Conservation (phyloP, 2,888 invertebrate species). For the Acronicta psi region DNA sequence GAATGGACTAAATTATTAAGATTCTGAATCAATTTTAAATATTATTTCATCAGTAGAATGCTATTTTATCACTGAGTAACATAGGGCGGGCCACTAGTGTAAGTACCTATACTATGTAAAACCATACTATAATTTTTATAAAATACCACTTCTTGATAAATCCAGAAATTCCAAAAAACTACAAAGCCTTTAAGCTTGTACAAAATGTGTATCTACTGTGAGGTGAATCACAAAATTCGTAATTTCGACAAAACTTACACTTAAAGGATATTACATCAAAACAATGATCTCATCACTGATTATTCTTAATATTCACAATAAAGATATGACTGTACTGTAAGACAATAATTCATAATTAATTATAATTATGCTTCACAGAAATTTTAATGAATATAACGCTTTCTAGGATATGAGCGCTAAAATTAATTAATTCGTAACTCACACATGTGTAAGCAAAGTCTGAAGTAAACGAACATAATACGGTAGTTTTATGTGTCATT, state of each 20-base stretch:
- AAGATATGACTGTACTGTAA: conserved; percentile 33
- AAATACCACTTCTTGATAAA: too few relatives aligned
- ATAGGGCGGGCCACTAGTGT: too few relatives aligned
- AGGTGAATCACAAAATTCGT: too few relatives aligned
- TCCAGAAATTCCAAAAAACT: too few relatives aligned
- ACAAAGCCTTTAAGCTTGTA: too few relatives aligned
- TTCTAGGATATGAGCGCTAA: conserved; percentile 61
- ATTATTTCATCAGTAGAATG: too few relatives aligned
- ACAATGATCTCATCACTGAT: conserved; percentile 44
- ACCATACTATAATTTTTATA: too few relatives aligned
- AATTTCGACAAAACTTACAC: conserved; percentile 38
- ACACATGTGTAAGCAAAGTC: conserved; percentile 65
- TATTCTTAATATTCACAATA: conserved; percentile 34
- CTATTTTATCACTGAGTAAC: too few relatives aligned
- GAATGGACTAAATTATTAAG: too few relatives aligned
- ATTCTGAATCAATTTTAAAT: too few relatives aligned
- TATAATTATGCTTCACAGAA: conserved; percentile 39
- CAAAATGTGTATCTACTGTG: too few relatives aligned
- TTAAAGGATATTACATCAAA: conserved; percentile 31
- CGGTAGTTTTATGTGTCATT: conserved; percentile 71
- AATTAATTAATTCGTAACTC: conserved; percentile 69
- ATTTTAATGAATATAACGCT: conserved; percentile 34
- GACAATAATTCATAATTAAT: conserved; percentile 25
- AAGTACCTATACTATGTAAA: too few relatives aligned
- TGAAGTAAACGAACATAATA: conserved; percentile 68